A percentile compares a stretch with the other conserved stretches of the same genome.
These are phyloP conservation scores for Aplocera efformata DNA, from an alignment of 2,888 invertebrate genomes.

Conservation along the genomic window DNA sequence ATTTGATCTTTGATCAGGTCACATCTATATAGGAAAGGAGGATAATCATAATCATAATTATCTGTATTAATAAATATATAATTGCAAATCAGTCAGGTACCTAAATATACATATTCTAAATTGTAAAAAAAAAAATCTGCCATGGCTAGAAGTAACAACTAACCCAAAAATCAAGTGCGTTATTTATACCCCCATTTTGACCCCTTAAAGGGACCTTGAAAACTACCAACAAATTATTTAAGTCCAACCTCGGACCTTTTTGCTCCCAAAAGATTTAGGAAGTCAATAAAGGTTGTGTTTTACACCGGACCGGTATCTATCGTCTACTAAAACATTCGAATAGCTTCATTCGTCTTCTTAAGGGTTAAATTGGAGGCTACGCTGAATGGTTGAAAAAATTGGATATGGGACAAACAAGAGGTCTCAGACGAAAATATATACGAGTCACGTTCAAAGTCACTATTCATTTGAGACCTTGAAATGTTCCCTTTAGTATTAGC, in stretches of 20 bases:
- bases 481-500: too few species aligned
- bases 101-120: too few species aligned
- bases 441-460: too few species aligned
- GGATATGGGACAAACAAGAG: background rate
- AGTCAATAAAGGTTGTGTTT: conserved; percentile 34
- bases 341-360: conserved; percentile 33
- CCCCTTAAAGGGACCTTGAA: conserved; percentile 13
- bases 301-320: conserved; percentile 29
- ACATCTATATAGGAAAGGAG: too few species aligned
- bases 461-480: too few species aligned
- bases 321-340: conserved; percentile 33
- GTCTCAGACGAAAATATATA: too few species aligned
- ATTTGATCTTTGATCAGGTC: too few species aligned
- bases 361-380: conserved; percentile 28
- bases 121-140: too few species aligned
- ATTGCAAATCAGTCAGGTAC: too few species aligned
- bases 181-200: conserved; percentile 1
- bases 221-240: conserved; percentile 22
- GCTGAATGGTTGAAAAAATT: conserved; percentile 23
- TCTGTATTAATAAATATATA: too few species aligned
- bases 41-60: too few species aligned
- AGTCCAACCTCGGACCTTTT: conserved; percentile 15
- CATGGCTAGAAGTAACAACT: too few species aligned
- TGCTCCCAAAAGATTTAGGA: conserved; percentile 31
- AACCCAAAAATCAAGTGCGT: conserved; percentile 2